Evolutionary conservation across 2,888 invertebrate genomes (phyloP).

Genomic region (Digitonthophagus gazella): DNA sequence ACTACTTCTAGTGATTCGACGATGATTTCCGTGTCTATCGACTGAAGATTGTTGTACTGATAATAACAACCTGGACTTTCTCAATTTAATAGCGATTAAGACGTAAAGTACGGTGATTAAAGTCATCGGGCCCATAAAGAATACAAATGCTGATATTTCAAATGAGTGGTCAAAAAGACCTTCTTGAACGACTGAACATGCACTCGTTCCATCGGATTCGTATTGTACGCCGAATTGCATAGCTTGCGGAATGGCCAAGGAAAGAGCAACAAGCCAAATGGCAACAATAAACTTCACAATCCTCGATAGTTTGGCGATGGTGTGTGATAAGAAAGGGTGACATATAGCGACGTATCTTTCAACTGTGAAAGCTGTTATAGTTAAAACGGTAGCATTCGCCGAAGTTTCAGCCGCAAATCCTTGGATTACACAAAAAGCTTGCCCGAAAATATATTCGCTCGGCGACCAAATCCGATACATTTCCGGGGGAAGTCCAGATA

Average conservation of each 20-base stretch:
- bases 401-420: conserved; percentile 79
- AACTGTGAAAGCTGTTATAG: conserved; percentile 69
- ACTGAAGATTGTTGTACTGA: conserved; percentile 18
- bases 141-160: conserved; percentile 76
- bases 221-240: conserved; percentile 52
- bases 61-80: conserved; percentile 59
- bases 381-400: conserved; percentile 71
- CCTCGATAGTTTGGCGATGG: conserved; percentile 82
- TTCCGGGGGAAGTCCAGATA: conserved; percentile 81
- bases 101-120: conserved; percentile 80
- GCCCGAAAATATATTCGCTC: conserved; percentile 76
- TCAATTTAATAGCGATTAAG: conserved; percentile 70
- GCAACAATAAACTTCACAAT: conserved; percentile 77
- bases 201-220: conserved; percentile 46
- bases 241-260: conserved; percentile 72
- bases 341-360: conserved; percentile 72
- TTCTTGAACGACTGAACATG: conserved; percentile 55
- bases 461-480: conserved; percentile 76
- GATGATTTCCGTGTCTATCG: background rate
- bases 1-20: conserved; percentile 31
- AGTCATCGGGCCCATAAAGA: conserved; percentile 86
- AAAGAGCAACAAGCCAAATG: conserved; percentile 77
- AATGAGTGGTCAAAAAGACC: conserved; percentile 68
- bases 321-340: conserved; percentile 70
- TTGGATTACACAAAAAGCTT: conserved; percentile 73